phyloP scores from a whole-genome alignment of 2,113 vertebrate species.

The Dasyprocta punctata region DNA sequence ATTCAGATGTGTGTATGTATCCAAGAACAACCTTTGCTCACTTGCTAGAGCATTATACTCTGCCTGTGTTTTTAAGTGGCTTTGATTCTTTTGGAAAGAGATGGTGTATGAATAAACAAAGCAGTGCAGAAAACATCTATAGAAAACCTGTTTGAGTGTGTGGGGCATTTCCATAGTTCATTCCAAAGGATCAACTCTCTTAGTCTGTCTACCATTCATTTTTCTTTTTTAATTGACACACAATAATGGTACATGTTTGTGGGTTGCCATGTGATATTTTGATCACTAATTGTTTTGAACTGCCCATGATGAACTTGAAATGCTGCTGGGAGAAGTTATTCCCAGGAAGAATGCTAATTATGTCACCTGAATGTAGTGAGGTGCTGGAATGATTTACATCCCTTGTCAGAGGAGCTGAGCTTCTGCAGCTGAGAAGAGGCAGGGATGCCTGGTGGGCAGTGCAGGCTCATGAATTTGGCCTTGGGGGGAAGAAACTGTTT shows the following conservation, averaged over 20 bases:
- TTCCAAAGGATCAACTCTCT: not conserved
- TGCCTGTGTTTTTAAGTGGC: not conserved
- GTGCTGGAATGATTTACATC: too few relatives aligned
- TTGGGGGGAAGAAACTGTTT: not conserved
- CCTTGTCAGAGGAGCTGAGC: not conserved
- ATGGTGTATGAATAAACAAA: slow-evolving; percentile 1
- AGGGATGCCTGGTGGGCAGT: not conserved
- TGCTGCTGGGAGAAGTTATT: not conserved
- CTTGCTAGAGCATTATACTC: not conserved
- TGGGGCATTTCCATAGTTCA: not conserved
- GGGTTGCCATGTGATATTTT: not conserved
- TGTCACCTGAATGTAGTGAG: not conserved
- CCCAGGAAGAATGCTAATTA: not conserved
- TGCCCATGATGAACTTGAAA: not conserved
- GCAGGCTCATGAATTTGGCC: not conserved
- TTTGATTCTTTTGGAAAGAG: slow-evolving; percentile 53
- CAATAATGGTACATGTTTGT: not conserved
- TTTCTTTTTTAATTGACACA: not conserved
- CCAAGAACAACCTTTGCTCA: not conserved
- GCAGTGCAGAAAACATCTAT: not conserved
- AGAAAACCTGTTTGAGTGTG: not conserved
- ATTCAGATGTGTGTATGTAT: not conserved
- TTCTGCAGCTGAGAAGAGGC: not conserved
- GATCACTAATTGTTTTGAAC: not conserved
- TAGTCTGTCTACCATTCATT: not conserved